Percentiles rank a stretch among this genome's conserved stretches.
phyloP scores from a whole-genome alignment of 2,113 vertebrate species.

The Oreochromis niloticus region DNA sequence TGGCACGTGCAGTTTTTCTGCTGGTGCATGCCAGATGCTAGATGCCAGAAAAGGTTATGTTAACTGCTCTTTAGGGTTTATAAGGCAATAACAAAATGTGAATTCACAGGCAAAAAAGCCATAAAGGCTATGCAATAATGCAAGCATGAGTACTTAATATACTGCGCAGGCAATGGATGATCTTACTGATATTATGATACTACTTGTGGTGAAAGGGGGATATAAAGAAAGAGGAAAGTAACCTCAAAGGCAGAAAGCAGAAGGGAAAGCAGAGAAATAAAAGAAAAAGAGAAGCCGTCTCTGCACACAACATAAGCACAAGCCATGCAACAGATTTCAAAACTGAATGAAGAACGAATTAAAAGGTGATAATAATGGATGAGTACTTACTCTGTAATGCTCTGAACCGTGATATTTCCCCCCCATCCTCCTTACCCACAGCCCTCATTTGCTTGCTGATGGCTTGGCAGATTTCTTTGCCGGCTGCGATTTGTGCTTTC shows the following conservation, averaged over 20 bases:
- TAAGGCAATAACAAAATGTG: slow-evolving; percentile 3
- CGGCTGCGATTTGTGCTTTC: slow-evolving; percentile 97
- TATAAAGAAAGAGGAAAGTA: neutral
- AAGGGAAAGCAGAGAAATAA: neutral
- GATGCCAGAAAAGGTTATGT: neutral
- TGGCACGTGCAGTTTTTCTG: slow-evolving; percentile 26
- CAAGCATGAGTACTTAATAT: neutral
- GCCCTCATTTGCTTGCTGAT: slow-evolving; percentile 98
- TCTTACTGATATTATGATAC: neutral
- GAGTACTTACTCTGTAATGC: slow-evolving; percentile 77
- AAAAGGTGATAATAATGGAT: slow-evolving; percentile 48
- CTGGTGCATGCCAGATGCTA: slow-evolving; percentile 12
- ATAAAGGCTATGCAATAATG: neutral
- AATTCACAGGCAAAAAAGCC: slow-evolving; percentile 9
- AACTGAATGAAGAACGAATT: neutral
- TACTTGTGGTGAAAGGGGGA: slow-evolving; percentile 3
- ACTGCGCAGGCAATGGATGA: neutral
- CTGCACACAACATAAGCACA: slow-evolving; percentile 1
- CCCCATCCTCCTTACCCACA: slow-evolving; percentile 88
- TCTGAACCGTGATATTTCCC: slow-evolving; percentile 77
- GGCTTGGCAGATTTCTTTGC: slow-evolving; percentile 97
- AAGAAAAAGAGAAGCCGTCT: neutral
- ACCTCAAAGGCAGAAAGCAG: neutral
- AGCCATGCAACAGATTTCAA: slow-evolving; percentile 33
- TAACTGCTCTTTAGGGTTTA: neutral